phyloP scores from a whole-genome alignment of 2,888 invertebrate species.

The Copidosoma aretas region DNA sequence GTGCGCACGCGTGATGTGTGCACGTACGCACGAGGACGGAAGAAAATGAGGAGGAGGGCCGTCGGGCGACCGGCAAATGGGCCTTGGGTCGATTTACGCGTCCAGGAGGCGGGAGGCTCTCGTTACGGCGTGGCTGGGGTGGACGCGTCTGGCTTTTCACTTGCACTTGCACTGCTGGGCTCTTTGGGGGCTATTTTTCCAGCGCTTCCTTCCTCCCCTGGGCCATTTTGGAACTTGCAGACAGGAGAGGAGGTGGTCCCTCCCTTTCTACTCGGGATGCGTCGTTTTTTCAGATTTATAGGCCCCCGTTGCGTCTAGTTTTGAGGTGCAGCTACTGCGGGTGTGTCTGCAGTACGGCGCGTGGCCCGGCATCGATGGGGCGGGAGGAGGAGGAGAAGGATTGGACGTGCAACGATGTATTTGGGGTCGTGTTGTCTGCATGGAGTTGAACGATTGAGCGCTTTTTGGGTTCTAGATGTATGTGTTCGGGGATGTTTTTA shows the following conservation, averaged over 20 bases:
- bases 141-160: neutral
- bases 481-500: too few species aligned
- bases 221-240: constrained; percentile 3
- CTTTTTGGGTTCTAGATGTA: too few species aligned
- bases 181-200: constrained; percentile 2
- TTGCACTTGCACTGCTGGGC: constrained; percentile 22
- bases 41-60: neutral
- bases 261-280: neutral
- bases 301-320: neutral
- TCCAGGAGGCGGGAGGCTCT: neutral
- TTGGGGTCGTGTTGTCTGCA: neutral
- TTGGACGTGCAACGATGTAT: neutral
- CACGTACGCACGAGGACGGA: neutral
- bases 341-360: neutral
- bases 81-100: constrained; percentile 35
- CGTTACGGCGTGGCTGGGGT: neutral
- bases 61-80: constrained; percentile 8
- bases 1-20: neutral
- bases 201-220: constrained; percentile 6
- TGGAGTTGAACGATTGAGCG: too few species aligned
- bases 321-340: neutral
- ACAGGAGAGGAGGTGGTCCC: neutral
- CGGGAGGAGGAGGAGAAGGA: neutral
- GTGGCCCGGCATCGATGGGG: neutral
- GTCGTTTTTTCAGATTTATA: constrained; percentile 1